phyloP scores from a whole-genome alignment of 1,140 invertebrate species.

The Zaprionus nigranus region DNA sequence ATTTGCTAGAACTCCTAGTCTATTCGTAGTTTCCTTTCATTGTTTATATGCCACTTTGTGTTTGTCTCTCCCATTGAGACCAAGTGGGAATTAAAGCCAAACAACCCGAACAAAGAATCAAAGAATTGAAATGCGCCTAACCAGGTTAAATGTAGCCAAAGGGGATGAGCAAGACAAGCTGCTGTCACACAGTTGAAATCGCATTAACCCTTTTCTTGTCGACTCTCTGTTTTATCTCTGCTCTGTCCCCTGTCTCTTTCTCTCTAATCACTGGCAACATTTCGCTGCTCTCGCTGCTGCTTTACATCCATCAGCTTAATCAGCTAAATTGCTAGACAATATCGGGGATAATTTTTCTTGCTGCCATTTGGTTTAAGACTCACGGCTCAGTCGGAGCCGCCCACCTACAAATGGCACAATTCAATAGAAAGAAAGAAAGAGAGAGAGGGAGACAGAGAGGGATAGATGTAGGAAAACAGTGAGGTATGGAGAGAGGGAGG shows the following conservation, averaged over 20 bases:
- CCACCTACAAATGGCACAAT: neutral
- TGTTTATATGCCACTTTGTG: neutral
- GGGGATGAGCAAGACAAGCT: slow-evolving; percentile 36
- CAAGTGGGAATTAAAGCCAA: slow-evolving; percentile 6
- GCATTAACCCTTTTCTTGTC: slow-evolving; percentile 78
- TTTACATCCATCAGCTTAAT: slow-evolving; percentile 83
- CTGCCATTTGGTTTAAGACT: slow-evolving; percentile 68
- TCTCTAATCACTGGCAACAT: slow-evolving; percentile 67
- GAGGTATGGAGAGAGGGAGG: neutral
- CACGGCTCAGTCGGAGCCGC: slow-evolving; percentile 21
- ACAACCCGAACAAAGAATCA: neutral
- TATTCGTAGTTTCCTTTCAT: neutral
- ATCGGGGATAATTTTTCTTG: slow-evolving; percentile 83
- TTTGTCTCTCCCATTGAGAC: neutral
- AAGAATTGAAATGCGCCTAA: neutral
- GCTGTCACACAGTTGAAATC: slow-evolving; percentile 76
- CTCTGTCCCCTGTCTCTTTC: neutral
- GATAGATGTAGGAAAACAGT: neutral
- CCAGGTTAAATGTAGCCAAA: slow-evolving; percentile 13
- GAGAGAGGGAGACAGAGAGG: neutral
- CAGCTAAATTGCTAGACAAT: slow-evolving; percentile 83
- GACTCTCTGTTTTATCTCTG: slow-evolving; percentile 51
- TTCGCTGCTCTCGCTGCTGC: slow-evolving; percentile 53
- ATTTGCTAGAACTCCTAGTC: too few relatives aligned
- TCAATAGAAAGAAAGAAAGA: neutral